Conservation (phyloP, 2,888 invertebrate genomes). For the Drosophila macrospina region DNA sequence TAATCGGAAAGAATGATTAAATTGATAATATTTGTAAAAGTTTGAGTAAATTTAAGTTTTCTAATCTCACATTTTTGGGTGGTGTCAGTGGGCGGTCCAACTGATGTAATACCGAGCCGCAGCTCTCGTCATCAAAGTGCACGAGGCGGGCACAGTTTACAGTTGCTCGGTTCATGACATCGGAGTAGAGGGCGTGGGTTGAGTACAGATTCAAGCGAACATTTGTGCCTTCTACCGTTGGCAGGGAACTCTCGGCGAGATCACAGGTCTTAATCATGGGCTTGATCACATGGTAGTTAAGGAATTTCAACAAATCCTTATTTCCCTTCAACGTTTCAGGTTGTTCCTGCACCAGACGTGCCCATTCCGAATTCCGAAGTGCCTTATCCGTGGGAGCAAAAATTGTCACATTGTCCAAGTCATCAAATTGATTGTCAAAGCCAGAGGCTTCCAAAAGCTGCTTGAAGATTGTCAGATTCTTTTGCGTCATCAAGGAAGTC, state of each 20-base stretch:
- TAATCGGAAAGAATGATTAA: conserved; percentile 20
- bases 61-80: conserved; percentile 77
- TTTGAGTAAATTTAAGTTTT: neutral
- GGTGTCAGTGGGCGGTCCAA: conserved; percentile 87
- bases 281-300: conserved; percentile 88
- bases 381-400: conserved; percentile 89
- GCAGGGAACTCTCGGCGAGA: conserved; percentile 87
- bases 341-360: conserved; percentile 81
- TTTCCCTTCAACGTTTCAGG: conserved; percentile 83
- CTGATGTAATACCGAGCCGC: conserved; percentile 89
- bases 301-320: conserved; percentile 86
- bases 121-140: conserved; percentile 88
- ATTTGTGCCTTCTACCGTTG: conserved; percentile 86
- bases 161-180: conserved; percentile 87
- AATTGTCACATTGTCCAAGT: conserved; percentile 87
- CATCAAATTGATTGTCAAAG: conserved; percentile 86
- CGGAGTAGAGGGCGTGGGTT: conserved; percentile 87
- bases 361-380: conserved; percentile 86
- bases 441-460: conserved; percentile 87
- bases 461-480: conserved; percentile 88
- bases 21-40: conserved; percentile 54
- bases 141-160: conserved; percentile 89
- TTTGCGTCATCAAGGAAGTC: conserved; percentile 86
- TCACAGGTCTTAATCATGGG: conserved; percentile 87
- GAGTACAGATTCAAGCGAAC: conserved; percentile 88